Percentiles rank a stretch among this genome's conserved stretches.
phyloP scores from a whole-genome alignment of 2,797 vertebrate species.

The Cryptoblepharus egeriae region DNA sequence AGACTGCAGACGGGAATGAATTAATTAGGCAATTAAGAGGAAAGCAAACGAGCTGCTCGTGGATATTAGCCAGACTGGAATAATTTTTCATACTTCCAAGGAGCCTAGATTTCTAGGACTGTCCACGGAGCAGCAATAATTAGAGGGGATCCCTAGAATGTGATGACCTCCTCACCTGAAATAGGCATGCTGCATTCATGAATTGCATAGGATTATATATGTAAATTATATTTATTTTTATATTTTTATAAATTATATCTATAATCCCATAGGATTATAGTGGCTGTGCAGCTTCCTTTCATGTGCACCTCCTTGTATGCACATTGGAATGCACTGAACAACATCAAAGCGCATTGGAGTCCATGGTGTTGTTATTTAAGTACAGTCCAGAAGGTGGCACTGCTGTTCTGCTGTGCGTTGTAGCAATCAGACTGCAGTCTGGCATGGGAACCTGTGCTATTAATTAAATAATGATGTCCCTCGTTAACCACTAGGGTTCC shows the following conservation, averaged over 20 bases:
- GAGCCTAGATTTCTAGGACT: background rate
- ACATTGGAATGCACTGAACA: background rate
- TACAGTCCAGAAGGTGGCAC: background rate
- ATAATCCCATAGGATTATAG: background rate
- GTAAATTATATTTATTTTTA: too few species aligned
- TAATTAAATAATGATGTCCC: too few species aligned
- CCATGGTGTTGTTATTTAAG: background rate
- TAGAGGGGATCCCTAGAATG: background rate
- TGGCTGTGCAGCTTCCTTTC: background rate
- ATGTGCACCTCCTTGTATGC: background rate
- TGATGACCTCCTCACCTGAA: background rate
- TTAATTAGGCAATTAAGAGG: slow-evolving; percentile 46
- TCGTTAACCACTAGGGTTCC: too few species aligned
- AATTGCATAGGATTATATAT: background rate
- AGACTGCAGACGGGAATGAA: slow-evolving; percentile 38
- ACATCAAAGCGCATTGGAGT: background rate
- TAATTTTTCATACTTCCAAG: background rate
- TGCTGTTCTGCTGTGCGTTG: background rate
- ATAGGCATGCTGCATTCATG: background rate
- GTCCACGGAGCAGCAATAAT: background rate
- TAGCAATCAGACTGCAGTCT: background rate
- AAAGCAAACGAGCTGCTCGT: slow-evolving; percentile 15
- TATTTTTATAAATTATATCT: too few species aligned
- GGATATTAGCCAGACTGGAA: slow-evolving; percentile 29
- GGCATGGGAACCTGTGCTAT: too few species aligned